Conservation (phyloP, 64 coral and sea anemone genomes). For the Dendronephthya gigantea region DNA sequence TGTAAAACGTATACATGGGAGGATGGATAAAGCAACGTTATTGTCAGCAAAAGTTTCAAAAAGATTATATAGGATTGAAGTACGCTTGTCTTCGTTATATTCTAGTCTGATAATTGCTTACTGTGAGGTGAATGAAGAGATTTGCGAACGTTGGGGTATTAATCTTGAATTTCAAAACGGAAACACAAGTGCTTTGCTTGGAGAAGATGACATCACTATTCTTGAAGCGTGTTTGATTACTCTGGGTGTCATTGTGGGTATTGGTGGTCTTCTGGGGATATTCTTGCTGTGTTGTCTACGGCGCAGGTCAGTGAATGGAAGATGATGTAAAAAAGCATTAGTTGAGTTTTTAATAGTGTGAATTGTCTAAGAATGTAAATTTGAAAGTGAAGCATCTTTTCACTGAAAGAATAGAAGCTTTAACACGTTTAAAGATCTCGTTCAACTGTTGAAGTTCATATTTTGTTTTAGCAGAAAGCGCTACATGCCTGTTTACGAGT, state of each 20-base stretch:
- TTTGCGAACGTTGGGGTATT: not conserved
- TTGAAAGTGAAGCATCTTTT: not conserved
- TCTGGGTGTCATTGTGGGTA: not conserved
- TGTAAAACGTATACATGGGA: too few species aligned
- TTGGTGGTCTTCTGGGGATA: not conserved
- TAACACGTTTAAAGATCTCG: too few species aligned
- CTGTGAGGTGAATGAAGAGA: not conserved
- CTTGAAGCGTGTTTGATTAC: not conserved
- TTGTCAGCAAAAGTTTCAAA: too few species aligned
- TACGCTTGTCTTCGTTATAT: not conserved
- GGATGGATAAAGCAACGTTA: too few species aligned
- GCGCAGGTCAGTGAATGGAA: not conserved
- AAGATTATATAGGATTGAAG: not conserved
- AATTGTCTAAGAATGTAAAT: not conserved
- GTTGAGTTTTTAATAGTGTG: too few species aligned
- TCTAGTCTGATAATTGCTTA: not conserved
- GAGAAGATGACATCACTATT: not conserved
- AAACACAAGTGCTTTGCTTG: not conserved
- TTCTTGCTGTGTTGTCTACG: slow-evolving; percentile 10
- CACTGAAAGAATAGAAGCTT: too few species aligned
- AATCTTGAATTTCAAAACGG: not conserved
- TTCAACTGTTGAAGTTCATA: too few species aligned
- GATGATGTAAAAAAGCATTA: too few species aligned
- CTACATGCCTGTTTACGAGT: not conserved
- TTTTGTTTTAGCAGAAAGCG: not conserved